Evolutionary conservation across 2,797 vertebrate genomes (phyloP), one percentile per base, ranked within the genome.

Genomic region (Enteromius paludinosus): DNA sequence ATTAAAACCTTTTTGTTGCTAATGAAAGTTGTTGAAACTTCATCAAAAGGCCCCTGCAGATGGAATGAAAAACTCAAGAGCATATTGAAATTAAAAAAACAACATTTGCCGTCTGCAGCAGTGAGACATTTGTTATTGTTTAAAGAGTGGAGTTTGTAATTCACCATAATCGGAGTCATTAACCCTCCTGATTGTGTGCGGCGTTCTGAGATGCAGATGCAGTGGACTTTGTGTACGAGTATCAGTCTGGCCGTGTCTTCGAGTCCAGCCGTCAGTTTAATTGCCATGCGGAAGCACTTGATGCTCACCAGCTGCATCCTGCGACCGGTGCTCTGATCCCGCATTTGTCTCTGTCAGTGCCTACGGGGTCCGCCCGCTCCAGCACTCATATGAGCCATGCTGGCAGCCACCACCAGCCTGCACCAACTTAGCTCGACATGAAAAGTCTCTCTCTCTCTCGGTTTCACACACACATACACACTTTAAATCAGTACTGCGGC

Each of bases 281-380:
- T 91, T 92, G 91, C 89, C 90, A 91, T 88, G 91, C 91, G 91
- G 91, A 93, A 89, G 92, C 89, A 83, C 90, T 94, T 92, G 91
- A 93, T 91, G 88, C 76, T 77, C 83, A 87, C 92, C 94, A 95
- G 94, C 94, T 95, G 94, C 92, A 93, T 93, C 93, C 92, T 92
- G 91, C 86, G 93, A 93, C 92, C 88, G 47, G 80, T 73, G 35
- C 87, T 91, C 86, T 84, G 88, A 90, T 90, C 90, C 84, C 88
- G 86, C 90, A 93, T 94, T 93, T 92, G 91, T 93, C 91, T 93
- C 90, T 90, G 92, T 94, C 92, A 92, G 73, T 88, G 61, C 85
- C 87, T 87, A 87, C 47, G 35, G 74, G 62, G 83, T 79, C 92
- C 83, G 59, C 90, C 87, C 84, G 86, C 88, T 87, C 85, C 83